Evolutionary conservation across 1,140 invertebrate genomes (phyloP).

Genomic region (Heliconius hewitsoni): DNA sequence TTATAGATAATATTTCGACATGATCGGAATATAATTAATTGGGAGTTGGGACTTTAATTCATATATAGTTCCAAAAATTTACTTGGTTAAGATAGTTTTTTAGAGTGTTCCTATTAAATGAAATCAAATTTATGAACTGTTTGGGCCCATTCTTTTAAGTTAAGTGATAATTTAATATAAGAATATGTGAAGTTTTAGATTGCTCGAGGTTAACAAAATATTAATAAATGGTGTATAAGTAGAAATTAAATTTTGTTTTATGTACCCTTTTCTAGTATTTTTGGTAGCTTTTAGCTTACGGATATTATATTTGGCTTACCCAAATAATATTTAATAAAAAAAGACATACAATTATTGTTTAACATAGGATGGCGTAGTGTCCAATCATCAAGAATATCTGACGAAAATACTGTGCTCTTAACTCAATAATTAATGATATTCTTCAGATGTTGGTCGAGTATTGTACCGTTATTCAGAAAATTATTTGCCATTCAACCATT

Average conservation of each 20-base stretch:
- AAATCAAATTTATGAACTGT: slow-evolving; percentile 1
- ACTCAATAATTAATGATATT: no score
- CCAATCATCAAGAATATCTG: no score
- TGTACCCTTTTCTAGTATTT: neutral
- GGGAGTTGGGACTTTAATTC: neutral
- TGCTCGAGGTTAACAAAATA: neutral
- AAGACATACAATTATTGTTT: no score
- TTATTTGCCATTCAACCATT: no score
- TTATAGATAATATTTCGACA: slow-evolving; percentile 81
- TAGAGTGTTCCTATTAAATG: slow-evolving; percentile 1
- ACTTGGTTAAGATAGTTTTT: neutral
- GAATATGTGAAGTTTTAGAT: neutral
- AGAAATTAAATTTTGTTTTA: neutral
- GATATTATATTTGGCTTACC: no score
- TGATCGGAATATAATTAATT: slow-evolving; percentile 1
- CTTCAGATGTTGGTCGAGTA: no score
- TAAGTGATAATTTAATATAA: neutral
- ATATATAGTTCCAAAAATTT: neutral
- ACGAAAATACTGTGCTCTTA: no score
- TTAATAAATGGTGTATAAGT: slow-evolving; percentile 9
- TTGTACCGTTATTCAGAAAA: no score
- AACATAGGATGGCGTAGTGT: no score
- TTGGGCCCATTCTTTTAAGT: neutral
- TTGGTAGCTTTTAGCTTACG: neutral
- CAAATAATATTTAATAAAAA: no score